Evolutionary conservation across 1,140 invertebrate species (phyloP).

Genomic region (Harpegnathos saltator): DNA sequence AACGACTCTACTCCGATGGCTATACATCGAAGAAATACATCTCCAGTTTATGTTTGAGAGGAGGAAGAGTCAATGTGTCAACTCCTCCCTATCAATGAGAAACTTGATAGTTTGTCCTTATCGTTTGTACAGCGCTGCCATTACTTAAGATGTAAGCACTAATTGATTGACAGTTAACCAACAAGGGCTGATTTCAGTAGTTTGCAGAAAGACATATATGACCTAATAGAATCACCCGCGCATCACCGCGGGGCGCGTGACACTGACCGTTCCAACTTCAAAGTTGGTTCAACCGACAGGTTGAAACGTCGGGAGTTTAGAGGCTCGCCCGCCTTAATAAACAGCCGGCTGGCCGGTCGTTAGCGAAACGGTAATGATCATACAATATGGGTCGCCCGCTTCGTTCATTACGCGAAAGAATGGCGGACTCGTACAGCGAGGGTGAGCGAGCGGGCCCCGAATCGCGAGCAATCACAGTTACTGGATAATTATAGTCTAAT

Average conservation of each 20-base stretch:
- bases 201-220: neutral
- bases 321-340: neutral
- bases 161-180: neutral
- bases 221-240: too few relatives aligned
- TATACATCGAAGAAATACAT: neutral
- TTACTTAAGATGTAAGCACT: neutral
- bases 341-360: neutral
- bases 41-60: neutral
- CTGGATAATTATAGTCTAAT: slow-evolving; percentile 13
- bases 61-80: too few relatives aligned
- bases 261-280: slow-evolving; percentile 4
- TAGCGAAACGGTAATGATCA: neutral
- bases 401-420: slow-evolving; percentile 6
- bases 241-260: too few relatives aligned
- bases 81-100: too few relatives aligned
- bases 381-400: neutral
- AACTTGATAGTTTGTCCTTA: too few relatives aligned
- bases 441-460: neutral
- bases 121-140: neutral
- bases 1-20: neutral
- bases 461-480: neutral
- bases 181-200: too few relatives aligned
- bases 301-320: neutral
- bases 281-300: neutral
- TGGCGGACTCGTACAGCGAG: neutral